Evolutionary conservation across 2,113 vertebrate species (phyloP), one percentile per base, ranked within the genome.

Genomic region (Fulmarus glacialis): DNA sequence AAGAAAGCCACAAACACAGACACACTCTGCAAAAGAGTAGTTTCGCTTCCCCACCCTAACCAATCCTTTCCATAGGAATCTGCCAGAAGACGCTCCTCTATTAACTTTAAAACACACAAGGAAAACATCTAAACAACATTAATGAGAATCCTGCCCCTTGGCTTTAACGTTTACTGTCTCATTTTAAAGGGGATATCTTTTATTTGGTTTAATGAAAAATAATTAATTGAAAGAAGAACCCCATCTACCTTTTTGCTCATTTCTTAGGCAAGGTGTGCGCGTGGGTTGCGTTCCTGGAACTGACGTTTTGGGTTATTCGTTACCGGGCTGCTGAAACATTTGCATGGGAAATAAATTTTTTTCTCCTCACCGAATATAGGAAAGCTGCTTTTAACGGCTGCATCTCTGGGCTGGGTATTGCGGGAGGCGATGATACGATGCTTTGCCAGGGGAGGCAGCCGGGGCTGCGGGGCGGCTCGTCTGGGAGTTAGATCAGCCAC

Each of bases 11-110:
- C 73, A 30, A 93, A 96, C 96, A 94, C 93, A 74, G 79, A 70
- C 75, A 79, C 90, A 27, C 67, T 74, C 71, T 47, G n/a, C 38
- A 17, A 86, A 96, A 92, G 95, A 95, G 96, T 96, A 92, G 94
- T 82, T 98, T 97, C 79, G 56, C 94, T 40, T 40, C 92, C 92
- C 85, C 94, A 83, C 97, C 93, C 94, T 48, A 93, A 96, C 81
- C 97, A 60, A 92, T 72, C 94, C 95, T 90, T 97, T 95, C 93
- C 90, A 70, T 71, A 90, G 94, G 93, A 87, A 96, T 82, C 97
- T 92, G 95, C 95, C 87, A 84, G 92, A 71, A 93, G 91, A 97
- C 18, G 48, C 90, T 92, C 67, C 93, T 89, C 87, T 71, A 11
- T 68, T 29, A 91, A 91, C 95, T 96, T 90, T 74, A 96, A 97